A percentile compares a stretch with the other conserved stretches of the same genome.
These are phyloP conservation scores for Myiagra hebetior DNA, from an alignment of 2,113 vertebrate species.

Conservation along the genomic window DNA sequence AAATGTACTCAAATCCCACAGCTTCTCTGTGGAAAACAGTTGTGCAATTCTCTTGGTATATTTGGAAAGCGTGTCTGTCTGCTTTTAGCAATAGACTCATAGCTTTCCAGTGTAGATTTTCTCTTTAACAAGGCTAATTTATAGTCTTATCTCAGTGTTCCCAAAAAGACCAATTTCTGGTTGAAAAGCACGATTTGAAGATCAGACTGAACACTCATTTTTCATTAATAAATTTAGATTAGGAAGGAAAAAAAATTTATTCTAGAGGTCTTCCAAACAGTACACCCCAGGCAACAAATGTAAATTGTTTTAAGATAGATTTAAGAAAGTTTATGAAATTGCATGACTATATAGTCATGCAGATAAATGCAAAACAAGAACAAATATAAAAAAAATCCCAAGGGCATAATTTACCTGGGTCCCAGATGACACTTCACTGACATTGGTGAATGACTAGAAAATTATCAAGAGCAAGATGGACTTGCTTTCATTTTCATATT, in stretches of 20 bases:
- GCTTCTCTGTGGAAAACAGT: not conserved
- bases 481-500: not conserved
- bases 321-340: not conserved
- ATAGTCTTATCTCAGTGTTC: not conserved
- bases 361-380: not conserved
- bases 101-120: not conserved
- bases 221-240: conserved; percentile 7
- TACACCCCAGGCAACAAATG: not conserved
- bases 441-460: not conserved
- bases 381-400: not conserved
- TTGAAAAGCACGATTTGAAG: not conserved
- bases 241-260: not conserved
- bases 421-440: not conserved
- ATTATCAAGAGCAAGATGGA: not conserved
- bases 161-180: not conserved
- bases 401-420: not conserved
- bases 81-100: not conserved
- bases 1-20: not conserved
- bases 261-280: not conserved
- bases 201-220: not conserved
- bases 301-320: not conserved
- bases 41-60: conserved; percentile 24
- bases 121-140: not conserved
- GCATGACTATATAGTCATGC: not conserved
- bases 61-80: not conserved